Evolutionary conservation across 92 coral and sea anemone species (phyloP).

Genomic region (Pocillopora grandis): DNA sequence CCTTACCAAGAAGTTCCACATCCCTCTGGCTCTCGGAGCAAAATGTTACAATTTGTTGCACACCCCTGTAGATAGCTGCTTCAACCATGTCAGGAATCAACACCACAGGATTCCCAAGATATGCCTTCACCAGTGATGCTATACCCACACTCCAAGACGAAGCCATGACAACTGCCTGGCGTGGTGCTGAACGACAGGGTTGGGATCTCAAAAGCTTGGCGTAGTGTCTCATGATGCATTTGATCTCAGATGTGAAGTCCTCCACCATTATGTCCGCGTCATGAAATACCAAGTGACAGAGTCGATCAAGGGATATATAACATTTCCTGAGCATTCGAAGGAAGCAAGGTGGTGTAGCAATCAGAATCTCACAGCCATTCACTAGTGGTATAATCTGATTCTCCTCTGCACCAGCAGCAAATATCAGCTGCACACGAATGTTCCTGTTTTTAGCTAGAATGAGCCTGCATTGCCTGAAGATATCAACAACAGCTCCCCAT

Average conservation of each 20-base stretch:
- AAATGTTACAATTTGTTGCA: constrained; percentile 63
- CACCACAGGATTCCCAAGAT: constrained; percentile 84
- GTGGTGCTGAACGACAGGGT: constrained; percentile 79
- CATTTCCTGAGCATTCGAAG: constrained; percentile 79
- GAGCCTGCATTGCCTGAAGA: constrained; percentile 61
- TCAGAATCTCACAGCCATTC: constrained; percentile 92
- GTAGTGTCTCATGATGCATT: constrained; percentile 87
- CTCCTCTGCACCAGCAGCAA: constrained; percentile 88
- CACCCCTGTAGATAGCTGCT: constrained; percentile 79
- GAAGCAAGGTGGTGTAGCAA: constrained; percentile 91
- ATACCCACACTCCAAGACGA: constrained; percentile 87
- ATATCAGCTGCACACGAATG: constrained; percentile 69
- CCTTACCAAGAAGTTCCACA: constrained; percentile 55
- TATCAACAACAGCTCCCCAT: constrained; percentile 65
- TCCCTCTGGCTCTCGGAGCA: constrained; percentile 69
- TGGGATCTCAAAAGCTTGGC: constrained; percentile 68
- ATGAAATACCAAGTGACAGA: constrained; percentile 88
- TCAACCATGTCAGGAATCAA: constrained; percentile 80
- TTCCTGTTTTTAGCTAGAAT: constrained; percentile 52
- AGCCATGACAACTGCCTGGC: constrained; percentile 85
- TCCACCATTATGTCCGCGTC: constrained; percentile 88
- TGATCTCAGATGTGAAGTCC: constrained; percentile 77
- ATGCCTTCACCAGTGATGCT: constrained; percentile 81
- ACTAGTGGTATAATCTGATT: constrained; percentile 69
- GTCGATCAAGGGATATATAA: constrained; percentile 68